Base-by-base conservation (phyloP, 2,113 vertebrate genomes). In the Zingel zingel region DNA sequence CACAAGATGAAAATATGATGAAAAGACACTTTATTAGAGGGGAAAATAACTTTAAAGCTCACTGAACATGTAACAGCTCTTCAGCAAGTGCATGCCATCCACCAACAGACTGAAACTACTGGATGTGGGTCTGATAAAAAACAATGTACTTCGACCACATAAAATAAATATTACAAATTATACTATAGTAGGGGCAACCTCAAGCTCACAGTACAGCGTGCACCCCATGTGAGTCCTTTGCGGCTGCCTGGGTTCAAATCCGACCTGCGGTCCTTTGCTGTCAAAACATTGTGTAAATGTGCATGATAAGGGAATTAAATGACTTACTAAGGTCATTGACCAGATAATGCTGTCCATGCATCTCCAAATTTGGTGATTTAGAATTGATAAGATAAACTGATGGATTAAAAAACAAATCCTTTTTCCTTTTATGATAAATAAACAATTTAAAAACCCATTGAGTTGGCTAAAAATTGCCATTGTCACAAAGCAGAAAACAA, bases 1-100 rank as follows among this genome's bases (percentile, higher is more conserved):
- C 68, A 76, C 12, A 51, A 47, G 66, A 47, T 80, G 27, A 27
- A 27, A 27, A 27, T 2, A 27, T 71, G 62, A 76, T 74, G 56
- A 79, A 77, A 33, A 57, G 10, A 14, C 53, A 64, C 74, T 75
- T 88, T 53, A 77, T 39, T 66, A 16, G 47, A 74, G 21, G 27
- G 3, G 12, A 12, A 47, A 79, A 68, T 66, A 15, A 64, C 30
- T 61, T 62, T 33, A 15, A 57, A 45, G 18, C 54, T 43, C 13
- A 30, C n/a, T 81, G 36, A 74, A 51, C n/a, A 58, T 67, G n/a
- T 30, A 30, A 57, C 25, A 68, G 36, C 18, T 27, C 18, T 48
- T 84, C 64, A 48, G 11, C 19, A 77, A 64, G 27, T 43, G 27
- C 54, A 62, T 45, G n/a, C 36, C 43, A 56, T 33, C 23, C 45